Base-by-base conservation (phyloP, 2,113 vertebrate genomes). In the Melanerpes aurifrons region DNA sequence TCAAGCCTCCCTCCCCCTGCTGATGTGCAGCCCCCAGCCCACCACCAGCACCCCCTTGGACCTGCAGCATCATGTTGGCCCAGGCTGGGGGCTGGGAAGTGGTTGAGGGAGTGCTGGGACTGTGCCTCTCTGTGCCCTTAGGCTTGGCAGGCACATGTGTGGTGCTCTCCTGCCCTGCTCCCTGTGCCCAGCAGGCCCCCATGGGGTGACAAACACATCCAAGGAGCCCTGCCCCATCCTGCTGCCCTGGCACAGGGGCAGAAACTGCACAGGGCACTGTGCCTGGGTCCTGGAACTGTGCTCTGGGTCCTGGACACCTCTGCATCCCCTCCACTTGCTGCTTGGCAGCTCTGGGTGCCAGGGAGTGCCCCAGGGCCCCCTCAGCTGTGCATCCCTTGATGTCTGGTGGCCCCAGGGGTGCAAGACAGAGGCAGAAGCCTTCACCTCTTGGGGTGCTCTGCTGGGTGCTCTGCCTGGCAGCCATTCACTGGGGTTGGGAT, bases 141-240 rank as follows among this genome's bases (percentile, higher is more conserved):
- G 32, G 54, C 35, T 64, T 1, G 0, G 21, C 2, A 1, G n/a
- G 57, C 63, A 70, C 1, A 0, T 0, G 3, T 3, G 25, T 53
- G 53, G 29, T 1, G 1, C 17, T 17, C 17, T 18, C 62, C 11
- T 3, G 47, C 62, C 19, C 10, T 1, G 2, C 18, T 72, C 54
- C 26, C 59, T 31, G 59, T 1, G 1, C 35, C 54, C 81, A 47
- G 68, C n/a, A 17, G 15, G 15, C 54, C 87, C 59, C 53, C 74
- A 20, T 0, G 2, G 88, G 31, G n/a, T 29, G 59, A 72, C 3
- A 0, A 73, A 53, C 3, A 0, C 2, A 0, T 37, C 35, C 87
- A 37, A 61, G 61, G 73, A 67, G 35, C 22, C 61, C 2, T 37
- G 3, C 66, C 81, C 73, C 43, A 47, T 47, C 45, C 45, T 15